These are phyloP conservation scores for Hydrotaea cyrtoneurina DNA, from an alignment of 2,888 invertebrate species.

Conservation along the genomic window DNA sequence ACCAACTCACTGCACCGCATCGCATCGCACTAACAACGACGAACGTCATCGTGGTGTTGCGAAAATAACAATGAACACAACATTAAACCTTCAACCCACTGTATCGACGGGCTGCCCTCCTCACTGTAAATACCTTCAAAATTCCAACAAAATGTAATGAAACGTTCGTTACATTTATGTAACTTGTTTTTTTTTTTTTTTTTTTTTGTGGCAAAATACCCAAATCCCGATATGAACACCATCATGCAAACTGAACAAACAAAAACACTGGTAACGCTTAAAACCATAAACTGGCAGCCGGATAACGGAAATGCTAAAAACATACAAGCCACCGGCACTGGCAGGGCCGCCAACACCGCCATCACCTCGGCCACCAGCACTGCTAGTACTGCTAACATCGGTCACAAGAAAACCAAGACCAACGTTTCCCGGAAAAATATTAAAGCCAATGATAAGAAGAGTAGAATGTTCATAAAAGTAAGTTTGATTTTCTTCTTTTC, in stretches of 20 bases:
- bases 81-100: conserved; percentile 61
- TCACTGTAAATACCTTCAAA: neutral
- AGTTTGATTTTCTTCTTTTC: conserved; percentile 66
- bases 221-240: neutral
- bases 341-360: conserved; percentile 49
- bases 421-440: conserved; percentile 66
- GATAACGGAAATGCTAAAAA: conserved; percentile 72
- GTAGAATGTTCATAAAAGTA: conserved; percentile 74
- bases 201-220: no score
- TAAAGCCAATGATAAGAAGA: conserved; percentile 69
- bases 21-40: conserved; percentile 1
- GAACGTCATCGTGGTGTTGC: conserved; percentile 33
- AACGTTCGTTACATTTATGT: conserved; percentile 29
- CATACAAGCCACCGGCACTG: conserved; percentile 65
- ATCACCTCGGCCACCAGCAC: conserved; percentile 40
- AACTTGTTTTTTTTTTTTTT: conserved; percentile 19
- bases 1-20: neutral
- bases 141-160: conserved; percentile 16
- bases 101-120: conserved; percentile 10
- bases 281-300: conserved; percentile 70
- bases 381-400: conserved; percentile 11
- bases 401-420: conserved; percentile 61
- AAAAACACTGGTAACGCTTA: conserved; percentile 49
- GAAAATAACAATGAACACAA: conserved; percentile 8
- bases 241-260: conserved; percentile 27